Conservation (phyloP, 2,888 invertebrate genomes). For the Cheilosia soror region DNA sequence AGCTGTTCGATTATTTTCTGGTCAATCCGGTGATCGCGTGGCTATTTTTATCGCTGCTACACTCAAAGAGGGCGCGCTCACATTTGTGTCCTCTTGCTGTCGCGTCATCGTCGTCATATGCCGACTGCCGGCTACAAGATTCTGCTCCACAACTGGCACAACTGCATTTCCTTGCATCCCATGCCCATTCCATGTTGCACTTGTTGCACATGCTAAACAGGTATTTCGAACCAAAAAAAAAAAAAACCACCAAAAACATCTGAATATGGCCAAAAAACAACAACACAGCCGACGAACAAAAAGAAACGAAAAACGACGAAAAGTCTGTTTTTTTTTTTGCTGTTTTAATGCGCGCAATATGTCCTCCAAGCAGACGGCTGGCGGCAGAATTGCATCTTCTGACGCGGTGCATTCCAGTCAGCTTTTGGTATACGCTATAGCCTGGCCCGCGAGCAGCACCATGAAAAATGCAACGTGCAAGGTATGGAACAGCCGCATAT, state of each 20-base stretch:
- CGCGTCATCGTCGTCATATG: constrained; percentile 27
- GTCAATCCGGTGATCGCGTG: constrained; percentile 73
- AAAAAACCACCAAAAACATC: constrained; percentile 48
- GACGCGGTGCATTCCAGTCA: constrained; percentile 68
- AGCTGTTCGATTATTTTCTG: constrained; percentile 57
- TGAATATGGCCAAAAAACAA: constrained; percentile 50
- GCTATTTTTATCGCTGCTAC: constrained; percentile 68
- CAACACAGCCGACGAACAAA: constrained; percentile 26
- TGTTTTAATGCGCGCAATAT: constrained; percentile 62
- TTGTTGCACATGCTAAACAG: constrained; percentile 75
- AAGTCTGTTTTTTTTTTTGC: constrained; percentile 13
- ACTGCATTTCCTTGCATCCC: constrained; percentile 68
- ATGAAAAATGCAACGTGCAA: constrained; percentile 58
- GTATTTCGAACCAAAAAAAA: constrained; percentile 64
- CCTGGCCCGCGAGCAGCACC: not conserved
- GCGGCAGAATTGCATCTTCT: constrained; percentile 68
- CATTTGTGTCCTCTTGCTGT: constrained; percentile 49
- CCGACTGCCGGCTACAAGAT: constrained; percentile 8
- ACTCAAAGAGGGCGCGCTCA: constrained; percentile 56
- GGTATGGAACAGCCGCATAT: constrained; percentile 34
- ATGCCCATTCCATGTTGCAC: constrained; percentile 70
- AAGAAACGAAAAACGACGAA: constrained; percentile 28
- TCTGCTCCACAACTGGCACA: constrained; percentile 59
- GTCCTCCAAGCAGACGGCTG: constrained; percentile 63
- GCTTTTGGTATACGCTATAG: not conserved